These are phyloP conservation scores for Edolisoma coerulescens DNA, from an alignment of 2,113 vertebrate species.

Conservation along the genomic window DNA sequence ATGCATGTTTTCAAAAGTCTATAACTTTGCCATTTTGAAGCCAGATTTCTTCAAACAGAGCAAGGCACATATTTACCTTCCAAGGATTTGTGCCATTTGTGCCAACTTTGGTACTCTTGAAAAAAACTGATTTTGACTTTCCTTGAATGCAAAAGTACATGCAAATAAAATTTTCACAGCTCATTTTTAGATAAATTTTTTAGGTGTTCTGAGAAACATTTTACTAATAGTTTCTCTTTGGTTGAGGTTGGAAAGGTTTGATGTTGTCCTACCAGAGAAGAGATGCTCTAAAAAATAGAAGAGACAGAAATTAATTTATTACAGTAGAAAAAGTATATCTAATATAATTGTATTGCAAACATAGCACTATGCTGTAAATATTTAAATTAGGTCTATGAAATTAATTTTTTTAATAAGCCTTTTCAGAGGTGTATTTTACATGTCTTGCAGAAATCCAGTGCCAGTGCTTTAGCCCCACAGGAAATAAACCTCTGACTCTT, in stretches of 20 bases:
- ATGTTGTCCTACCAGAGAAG: neutral
- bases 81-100: constrained; percentile 20
- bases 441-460: neutral
- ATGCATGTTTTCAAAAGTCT: constrained; percentile 46
- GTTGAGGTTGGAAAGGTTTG: neutral
- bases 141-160: neutral
- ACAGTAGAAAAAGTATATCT: neutral
- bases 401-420: neutral
- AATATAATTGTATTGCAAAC: neutral
- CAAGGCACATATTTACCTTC: neutral
- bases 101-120: neutral
- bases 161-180: neutral
- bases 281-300: neutral
- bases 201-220: neutral
- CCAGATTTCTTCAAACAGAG: constrained; percentile 19
- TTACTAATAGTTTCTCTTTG: neutral
- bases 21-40: constrained; percentile 44
- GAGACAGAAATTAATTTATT: neutral
- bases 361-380: neutral
- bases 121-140: neutral
- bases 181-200: neutral
- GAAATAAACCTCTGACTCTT: neutral
- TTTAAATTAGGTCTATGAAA: neutral
- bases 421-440: neutral
- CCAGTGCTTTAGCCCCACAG: neutral